Conservation (phyloP, 2,888 invertebrate species). For the Hydrotaea cyrtoneurina region DNA sequence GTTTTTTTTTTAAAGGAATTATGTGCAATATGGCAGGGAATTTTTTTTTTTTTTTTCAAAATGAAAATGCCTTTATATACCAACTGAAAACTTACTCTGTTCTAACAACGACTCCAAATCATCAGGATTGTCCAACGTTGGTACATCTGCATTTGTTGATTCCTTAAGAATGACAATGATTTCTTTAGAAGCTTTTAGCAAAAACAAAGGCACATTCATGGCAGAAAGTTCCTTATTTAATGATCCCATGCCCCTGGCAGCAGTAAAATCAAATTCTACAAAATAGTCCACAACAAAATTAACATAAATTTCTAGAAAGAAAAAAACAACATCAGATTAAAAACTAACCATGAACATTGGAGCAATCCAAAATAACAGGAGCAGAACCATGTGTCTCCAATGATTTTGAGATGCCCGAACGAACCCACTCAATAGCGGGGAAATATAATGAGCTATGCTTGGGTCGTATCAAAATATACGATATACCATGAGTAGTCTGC, state of each 20-base stretch:
- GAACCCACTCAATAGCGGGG: slow-evolving; percentile 91
- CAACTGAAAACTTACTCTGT: slow-evolving; percentile 72
- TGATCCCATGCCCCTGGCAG: slow-evolving; percentile 91
- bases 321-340: background rate
- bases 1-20: too few relatives aligned
- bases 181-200: slow-evolving; percentile 81
- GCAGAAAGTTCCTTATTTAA: slow-evolving; percentile 87
- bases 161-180: slow-evolving; percentile 77
- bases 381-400: slow-evolving; percentile 86
- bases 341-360: slow-evolving; percentile 86
- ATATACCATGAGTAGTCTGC: slow-evolving; percentile 85
- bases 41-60: too few relatives aligned
- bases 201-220: slow-evolving; percentile 87
- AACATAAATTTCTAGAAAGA: background rate
- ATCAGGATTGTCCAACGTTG: slow-evolving; percentile 75
- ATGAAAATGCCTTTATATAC: background rate
- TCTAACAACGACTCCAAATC: slow-evolving; percentile 76
- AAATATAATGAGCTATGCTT: slow-evolving; percentile 90
- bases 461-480: slow-evolving; percentile 89
- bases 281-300: slow-evolving; percentile 15
- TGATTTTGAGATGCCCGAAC: slow-evolving; percentile 88
- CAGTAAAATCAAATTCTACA: slow-evolving; percentile 91
- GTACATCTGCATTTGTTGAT: slow-evolving; percentile 76
- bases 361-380: slow-evolving; percentile 91
- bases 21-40: too few relatives aligned